Evolutionary conservation across 1,140 invertebrate species (phyloP).

Genomic region (Manduca sexta): DNA sequence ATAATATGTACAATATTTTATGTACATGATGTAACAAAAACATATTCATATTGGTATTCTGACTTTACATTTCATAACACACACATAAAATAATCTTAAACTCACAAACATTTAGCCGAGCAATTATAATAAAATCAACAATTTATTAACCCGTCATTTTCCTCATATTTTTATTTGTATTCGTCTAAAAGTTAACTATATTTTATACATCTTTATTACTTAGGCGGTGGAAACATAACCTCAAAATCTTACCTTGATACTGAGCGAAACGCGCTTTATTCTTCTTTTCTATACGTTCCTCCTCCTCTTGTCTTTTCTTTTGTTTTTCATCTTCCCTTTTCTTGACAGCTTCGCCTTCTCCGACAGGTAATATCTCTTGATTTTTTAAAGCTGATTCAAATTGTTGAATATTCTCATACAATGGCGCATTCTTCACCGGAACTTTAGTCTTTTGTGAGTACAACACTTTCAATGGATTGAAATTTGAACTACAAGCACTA

Average conservation of each 20-base stretch:
- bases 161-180: too few relatives aligned
- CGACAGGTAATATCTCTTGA: slow-evolving; percentile 27
- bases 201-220: too few relatives aligned
- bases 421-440: slow-evolving; percentile 71
- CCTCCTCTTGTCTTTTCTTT: slow-evolving; percentile 30
- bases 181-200: too few relatives aligned
- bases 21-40: too few relatives aligned
- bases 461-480: slow-evolving; percentile 80
- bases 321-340: slow-evolving; percentile 48
- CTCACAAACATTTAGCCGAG: too few relatives aligned
- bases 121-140: too few relatives aligned
- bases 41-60: too few relatives aligned
- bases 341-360: slow-evolving; percentile 27
- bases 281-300: slow-evolving; percentile 42
- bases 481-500: slow-evolving; percentile 77
- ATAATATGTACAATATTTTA: too few relatives aligned
- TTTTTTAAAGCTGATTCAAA: slow-evolving; percentile 66
- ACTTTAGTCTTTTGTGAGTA: slow-evolving; percentile 73
- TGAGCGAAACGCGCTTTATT: slow-evolving; percentile 54
- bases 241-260: slow-evolving; percentile 48
- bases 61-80: too few relatives aligned
- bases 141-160: too few relatives aligned
- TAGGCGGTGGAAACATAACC: slow-evolving; percentile 40
- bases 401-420: slow-evolving; percentile 77
- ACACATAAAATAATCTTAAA: too few relatives aligned